phyloP scores from a whole-genome alignment of 2,797 vertebrate genomes.

The Cossypha dichroa region DNA sequence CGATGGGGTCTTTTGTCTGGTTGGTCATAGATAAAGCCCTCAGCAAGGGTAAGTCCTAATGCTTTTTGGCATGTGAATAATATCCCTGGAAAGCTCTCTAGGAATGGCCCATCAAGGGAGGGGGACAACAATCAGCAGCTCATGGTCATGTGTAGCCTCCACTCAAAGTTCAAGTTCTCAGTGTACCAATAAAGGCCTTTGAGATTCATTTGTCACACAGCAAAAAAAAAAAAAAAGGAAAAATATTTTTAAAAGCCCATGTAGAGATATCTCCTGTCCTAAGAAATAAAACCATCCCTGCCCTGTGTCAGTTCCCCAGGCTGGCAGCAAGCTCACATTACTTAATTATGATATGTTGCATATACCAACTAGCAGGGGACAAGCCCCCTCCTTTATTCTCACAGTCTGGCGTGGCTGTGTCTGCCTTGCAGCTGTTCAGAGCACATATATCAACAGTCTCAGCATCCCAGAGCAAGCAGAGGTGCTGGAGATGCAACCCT shows the following conservation, averaged over 20 bases:
- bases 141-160: background rate
- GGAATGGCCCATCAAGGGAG: background rate
- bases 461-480: background rate
- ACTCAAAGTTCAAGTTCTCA: background rate
- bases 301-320: background rate
- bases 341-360: background rate
- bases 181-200: background rate
- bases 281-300: background rate
- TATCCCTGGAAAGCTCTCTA: background rate
- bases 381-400: background rate
- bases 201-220: background rate
- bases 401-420: background rate
- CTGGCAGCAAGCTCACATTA: slow-evolving; percentile 20
- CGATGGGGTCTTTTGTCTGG: background rate
- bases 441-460: background rate
- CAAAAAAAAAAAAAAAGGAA: no score
- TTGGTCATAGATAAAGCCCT: background rate
- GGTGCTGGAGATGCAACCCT: background rate
- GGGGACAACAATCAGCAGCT: background rate
- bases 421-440: slow-evolving; percentile 38
- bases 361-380: background rate
- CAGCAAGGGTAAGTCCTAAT: background rate
- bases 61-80: background rate
- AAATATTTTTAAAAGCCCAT: fast-evolving
- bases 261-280: background rate